Evolutionary conservation across 2,113 vertebrate genomes (phyloP), one percentile per base, ranked within the genome.

Genomic region (Nanorana parkeri): DNA sequence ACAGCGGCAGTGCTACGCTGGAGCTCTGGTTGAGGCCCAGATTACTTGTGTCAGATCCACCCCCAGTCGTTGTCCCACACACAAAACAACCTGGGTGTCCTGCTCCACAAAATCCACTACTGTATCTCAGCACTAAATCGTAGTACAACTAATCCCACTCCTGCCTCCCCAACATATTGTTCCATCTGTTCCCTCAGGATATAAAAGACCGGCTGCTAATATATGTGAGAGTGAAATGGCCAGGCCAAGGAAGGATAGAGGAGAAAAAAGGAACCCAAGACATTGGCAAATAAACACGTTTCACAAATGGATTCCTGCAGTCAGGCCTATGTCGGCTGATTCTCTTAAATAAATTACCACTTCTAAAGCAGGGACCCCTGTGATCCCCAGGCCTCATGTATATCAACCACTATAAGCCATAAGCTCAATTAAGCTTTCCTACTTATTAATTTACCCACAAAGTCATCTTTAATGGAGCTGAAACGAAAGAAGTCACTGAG

Each of bases 61-160:
- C 80, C 85, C 83, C 84, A 83, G 54, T 74, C 81, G 90, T 92
- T 87, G 65, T 90, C 90, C 86, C 89, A 87, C 90, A 87, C 68
- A 92, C 85, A 51, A 87, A 89, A 89, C 92, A 87, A 88, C 91
- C 90, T 93, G 92, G 92, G 92, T 93, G 91, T 93, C 87, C 90
- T 80, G 71, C 80, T 58, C 75, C 80, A 71, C 69, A 76, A 82
- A 85, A 86, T 88, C 85, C 83, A 84, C 77, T 85, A 77, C 78
- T 86, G 80, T 83, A 84, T 87, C 84, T 84, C 80, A 54, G 69
- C 16, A 64, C 75, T 81, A 77, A 81, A 81, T 82, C 73, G 84
- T 78, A 74, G 64, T 56, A 82, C 83, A 77, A 84, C 77, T 92
- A 92, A 92, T 92, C 90, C 87, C 87, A 75, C 87, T 88, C 85